phyloP scores from a whole-genome alignment of 2,113 vertebrate genomes.

The Anhinga rufa region DNA sequence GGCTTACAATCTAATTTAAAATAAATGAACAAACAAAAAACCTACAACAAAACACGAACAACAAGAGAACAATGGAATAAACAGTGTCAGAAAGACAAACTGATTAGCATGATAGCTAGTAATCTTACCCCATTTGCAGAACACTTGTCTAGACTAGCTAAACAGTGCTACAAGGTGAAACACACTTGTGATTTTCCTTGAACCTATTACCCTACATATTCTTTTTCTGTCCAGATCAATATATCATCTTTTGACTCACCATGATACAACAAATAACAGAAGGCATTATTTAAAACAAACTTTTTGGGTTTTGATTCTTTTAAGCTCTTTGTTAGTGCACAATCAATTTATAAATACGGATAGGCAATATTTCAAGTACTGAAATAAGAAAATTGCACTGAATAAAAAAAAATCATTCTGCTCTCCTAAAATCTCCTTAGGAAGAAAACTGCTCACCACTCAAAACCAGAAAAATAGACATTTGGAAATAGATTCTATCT shows the following conservation, averaged over 20 bases:
- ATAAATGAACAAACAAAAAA: background rate
- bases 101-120: background rate
- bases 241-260: background rate
- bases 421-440: background rate
- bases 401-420: background rate
- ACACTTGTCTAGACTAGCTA: background rate
- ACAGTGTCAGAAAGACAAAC: background rate
- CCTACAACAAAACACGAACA: background rate
- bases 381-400: background rate
- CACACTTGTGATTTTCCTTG: background rate
- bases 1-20: background rate
- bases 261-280: background rate
- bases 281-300: background rate
- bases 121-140: background rate
- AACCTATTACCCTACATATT: background rate
- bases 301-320: background rate
- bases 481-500: conserved; percentile 48
- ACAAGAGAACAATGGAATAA: background rate
- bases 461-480: background rate
- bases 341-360: background rate
- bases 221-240: background rate
- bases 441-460: background rate
- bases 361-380: background rate
- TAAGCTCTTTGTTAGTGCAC: background rate
- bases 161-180: background rate